These are phyloP conservation scores for Diglossa cyanea DNA, from an alignment of 2,797 vertebrate species.

Conservation along the genomic window DNA sequence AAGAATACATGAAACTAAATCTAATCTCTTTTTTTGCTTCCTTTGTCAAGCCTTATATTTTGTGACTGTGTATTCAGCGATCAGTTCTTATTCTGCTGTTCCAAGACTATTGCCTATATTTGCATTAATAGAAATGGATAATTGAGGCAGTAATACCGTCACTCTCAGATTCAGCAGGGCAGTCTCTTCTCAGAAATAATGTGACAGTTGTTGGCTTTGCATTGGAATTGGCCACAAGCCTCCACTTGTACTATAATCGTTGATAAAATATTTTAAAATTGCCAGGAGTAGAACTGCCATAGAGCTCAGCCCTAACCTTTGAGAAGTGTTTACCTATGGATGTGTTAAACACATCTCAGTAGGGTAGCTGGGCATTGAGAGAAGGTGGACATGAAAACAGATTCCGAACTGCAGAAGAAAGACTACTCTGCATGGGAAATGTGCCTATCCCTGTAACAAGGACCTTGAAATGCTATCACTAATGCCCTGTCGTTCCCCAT, in stretches of 20 bases:
- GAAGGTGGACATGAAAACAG: conserved; percentile 16
- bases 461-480: background rate
- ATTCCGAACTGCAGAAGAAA: conserved; percentile 31
- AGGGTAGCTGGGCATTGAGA: conserved; percentile 23
- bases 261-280: conserved; percentile 67
- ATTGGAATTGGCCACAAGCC: conserved; percentile 57
- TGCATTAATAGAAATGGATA: conserved; percentile 63
- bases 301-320: conserved; percentile 56
- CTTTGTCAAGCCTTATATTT: conserved; percentile 36
- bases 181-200: conserved; percentile 42
- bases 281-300: conserved; percentile 12
- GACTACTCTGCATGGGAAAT: background rate
- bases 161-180: conserved; percentile 31
- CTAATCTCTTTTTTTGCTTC: conserved; percentile 11
- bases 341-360: conserved; percentile 53
- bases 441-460: background rate
- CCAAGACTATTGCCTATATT: conserved; percentile 47
- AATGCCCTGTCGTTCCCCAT: background rate
- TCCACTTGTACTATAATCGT: conserved; percentile 62
- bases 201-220: conserved; percentile 39
- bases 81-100: conserved; percentile 47
- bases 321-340: conserved; percentile 62
- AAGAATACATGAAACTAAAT: background rate
- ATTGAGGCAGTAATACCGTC: conserved; percentile 49
- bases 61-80: conserved; percentile 42